phyloP scores from a whole-genome alignment of 1,140 invertebrate species.

The Cardiocondyla obscurior region DNA sequence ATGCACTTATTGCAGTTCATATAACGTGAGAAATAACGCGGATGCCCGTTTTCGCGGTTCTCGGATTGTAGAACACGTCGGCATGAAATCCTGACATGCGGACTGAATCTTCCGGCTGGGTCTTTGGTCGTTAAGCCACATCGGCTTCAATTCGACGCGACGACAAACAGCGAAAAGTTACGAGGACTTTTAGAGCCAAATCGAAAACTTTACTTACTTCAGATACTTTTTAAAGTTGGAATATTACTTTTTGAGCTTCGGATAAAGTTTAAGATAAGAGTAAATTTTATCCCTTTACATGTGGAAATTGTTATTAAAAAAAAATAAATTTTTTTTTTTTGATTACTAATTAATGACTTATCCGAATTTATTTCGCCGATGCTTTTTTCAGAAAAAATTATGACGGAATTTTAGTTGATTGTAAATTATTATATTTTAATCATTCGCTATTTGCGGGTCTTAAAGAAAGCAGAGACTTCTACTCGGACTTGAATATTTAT shows the following conservation, averaged over 20 bases:
- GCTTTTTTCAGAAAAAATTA: no score
- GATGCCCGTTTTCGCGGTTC: neutral
- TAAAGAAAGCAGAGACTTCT: neutral
- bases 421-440: no score
- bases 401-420: no score
- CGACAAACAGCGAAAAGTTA: conserved; percentile 1
- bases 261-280: neutral
- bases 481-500: neutral
- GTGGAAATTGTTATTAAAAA: neutral
- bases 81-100: neutral
- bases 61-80: neutral
- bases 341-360: no score
- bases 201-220: conserved; percentile 11
- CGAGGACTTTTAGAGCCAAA: neutral
- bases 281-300: neutral
- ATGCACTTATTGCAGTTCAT: neutral
- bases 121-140: neutral
- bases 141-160: conserved; percentile 4
- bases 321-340: no score
- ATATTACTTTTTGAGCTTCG: conserved; percentile 16
- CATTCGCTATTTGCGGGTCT: neutral
- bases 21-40: neutral
- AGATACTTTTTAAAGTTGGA: conserved; percentile 12
- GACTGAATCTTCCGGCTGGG: neutral
- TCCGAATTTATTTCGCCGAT: no score